Conservation (phyloP, 2,797 vertebrate species). For the Threskiornis aethiopicus region DNA sequence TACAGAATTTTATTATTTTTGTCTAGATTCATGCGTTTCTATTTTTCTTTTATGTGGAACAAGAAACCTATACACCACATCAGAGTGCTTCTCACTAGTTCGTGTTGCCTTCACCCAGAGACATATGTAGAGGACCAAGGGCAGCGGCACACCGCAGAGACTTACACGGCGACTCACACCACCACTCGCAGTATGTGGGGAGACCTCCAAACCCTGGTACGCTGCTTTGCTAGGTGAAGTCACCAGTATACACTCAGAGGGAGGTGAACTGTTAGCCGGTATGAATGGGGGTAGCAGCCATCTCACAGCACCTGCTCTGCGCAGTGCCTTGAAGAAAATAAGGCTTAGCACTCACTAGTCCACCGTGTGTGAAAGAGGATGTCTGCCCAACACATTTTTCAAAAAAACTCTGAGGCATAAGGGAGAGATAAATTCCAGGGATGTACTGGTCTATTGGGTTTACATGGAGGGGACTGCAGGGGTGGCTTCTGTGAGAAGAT, state of each 20-base stretch:
- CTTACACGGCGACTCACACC: rapidly evolving
- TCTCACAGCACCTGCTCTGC: background rate
- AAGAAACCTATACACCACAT: background rate
- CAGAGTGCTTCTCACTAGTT: background rate
- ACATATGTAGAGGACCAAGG: background rate
- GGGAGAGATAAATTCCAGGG: background rate
- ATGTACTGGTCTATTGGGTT: background rate
- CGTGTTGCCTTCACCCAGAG: rapidly evolving
- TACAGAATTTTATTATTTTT: background rate
- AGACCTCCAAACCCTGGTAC: background rate
- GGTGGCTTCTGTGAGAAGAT: background rate
- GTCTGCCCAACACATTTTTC: background rate
- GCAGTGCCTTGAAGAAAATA: background rate
- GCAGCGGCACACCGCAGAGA: background rate
- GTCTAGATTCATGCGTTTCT: background rate
- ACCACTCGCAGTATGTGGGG: background rate
- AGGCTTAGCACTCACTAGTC: background rate
- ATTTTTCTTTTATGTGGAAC: background rate
- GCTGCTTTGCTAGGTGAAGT: background rate
- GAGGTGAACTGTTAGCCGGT: background rate
- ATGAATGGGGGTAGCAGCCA: background rate
- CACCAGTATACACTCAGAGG: background rate
- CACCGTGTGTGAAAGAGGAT: background rate
- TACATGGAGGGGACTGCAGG: background rate
- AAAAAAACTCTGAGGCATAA: background rate